A percentile compares a stretch with the other conserved stretches of the same genome.
Conservation (phyloP, 1,140 invertebrate species). For the Glossosoma conforme region DNA sequence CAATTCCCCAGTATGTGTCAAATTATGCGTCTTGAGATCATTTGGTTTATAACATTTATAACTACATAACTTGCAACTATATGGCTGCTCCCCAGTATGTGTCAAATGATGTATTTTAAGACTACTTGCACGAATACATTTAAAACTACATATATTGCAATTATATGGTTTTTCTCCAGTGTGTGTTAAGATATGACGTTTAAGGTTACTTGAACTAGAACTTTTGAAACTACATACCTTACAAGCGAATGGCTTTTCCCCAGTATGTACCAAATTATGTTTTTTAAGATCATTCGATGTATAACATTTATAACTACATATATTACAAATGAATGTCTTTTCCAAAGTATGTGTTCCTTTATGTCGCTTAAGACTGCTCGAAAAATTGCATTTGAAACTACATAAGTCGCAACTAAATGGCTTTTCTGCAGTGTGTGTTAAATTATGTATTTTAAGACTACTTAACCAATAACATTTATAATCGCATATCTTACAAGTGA, state of each 20-base stretch:
- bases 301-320: conserved; percentile 3
- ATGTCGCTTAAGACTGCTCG: conserved; percentile 2
- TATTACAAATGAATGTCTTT: background rate
- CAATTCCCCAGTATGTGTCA: too few relatives aligned
- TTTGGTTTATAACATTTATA: background rate
- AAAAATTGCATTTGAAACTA: conserved; percentile 1
- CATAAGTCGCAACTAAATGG: background rate
- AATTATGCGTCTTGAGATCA: conserved; percentile 5
- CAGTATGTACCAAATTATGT: conserved; percentile 3
- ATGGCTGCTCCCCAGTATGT: conserved; percentile 3
- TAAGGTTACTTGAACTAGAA: background rate
- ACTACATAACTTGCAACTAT: background rate
- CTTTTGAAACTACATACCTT: too few relatives aligned
- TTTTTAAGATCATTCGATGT: conserved; percentile 1
- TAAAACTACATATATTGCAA: conserved; percentile 1
- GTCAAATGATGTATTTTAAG: background rate
- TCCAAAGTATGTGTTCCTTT: conserved; percentile 3
- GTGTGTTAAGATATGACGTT: background rate
- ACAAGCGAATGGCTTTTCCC: conserved; percentile 5
- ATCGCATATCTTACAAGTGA: conserved; percentile 1
- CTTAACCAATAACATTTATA: background rate
- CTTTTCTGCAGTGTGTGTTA: conserved; percentile 3
- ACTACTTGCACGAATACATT: background rate
- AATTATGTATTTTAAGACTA: background rate
- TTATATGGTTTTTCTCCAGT: background rate